Evolutionary conservation across 2,797 vertebrate species (phyloP), one percentile per base, ranked within the genome.

Genomic region (Jordanella pulchra): DNA sequence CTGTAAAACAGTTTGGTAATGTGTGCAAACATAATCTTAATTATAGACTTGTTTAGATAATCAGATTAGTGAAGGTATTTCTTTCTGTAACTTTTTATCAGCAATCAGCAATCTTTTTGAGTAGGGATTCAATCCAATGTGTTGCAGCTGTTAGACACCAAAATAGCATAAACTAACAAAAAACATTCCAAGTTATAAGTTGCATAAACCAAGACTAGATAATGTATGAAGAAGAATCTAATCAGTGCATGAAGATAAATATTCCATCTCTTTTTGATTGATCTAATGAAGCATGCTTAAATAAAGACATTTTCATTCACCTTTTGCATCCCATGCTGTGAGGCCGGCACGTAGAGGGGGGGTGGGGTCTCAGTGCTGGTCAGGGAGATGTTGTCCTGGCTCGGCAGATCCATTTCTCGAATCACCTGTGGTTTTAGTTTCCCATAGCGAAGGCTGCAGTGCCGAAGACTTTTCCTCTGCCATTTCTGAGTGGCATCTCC

Each of bases 301-400:
- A 60, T 12, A 25, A 53, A 51, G 17, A 25, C 3, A 3, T 5
- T 9, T 50, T 25, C 0, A 13, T 81, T 66, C 84, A 99, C 98
- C 97, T 97, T 97, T 73, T 99, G 98, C 97, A 99, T 99, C 90
- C 97, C 97, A 90, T 97, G 95, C 91, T 97, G 97, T 53, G 96
- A 96, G 0, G 96, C 85, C 28, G 96, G 96, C 1, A 99, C 97
- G 0, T 98, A 99, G 15, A 99, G 96, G 0, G 97, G 97, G 13
- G 97, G 97, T 0, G 97, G 97, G 0, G 98, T 99, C 94, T 99
- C 98, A 0, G 97, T 97, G 95, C 98, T 99, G 81, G 97, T 95
- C 80, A 99, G 88, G 0, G 97, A 99, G 92, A 97, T 96, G 63
- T 97, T 99, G 95, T 99, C 98, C 92, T 99, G 97, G 87, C 98